phyloP scores from a whole-genome alignment of 1,140 invertebrate genomes.

The Dryas iulia region DNA sequence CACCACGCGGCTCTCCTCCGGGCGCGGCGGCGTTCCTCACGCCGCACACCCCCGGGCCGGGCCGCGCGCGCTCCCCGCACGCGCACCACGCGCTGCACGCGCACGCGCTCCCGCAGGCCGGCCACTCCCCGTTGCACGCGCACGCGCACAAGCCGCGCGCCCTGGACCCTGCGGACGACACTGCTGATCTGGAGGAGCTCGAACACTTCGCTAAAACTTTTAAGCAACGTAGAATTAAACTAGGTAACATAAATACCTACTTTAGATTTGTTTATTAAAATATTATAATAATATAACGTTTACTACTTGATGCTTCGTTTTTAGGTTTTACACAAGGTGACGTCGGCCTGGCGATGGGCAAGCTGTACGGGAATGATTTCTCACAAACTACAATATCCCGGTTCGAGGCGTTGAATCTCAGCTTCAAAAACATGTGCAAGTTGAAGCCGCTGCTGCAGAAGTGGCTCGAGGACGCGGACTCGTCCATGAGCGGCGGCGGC shows the following conservation, averaged over 20 bases:
- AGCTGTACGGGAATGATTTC: slow-evolving; percentile 99
- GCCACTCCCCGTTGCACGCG: slow-evolving; percentile 81
- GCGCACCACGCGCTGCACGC: slow-evolving; percentile 48
- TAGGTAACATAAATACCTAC: slow-evolving; percentile 66
- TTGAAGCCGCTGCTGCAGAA: slow-evolving; percentile 98
- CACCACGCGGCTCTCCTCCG: slow-evolving; percentile 80
- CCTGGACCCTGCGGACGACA: slow-evolving; percentile 92
- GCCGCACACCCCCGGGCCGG: slow-evolving; percentile 55
- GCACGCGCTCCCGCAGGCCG: slow-evolving; percentile 62
- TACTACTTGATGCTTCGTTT: not conserved
- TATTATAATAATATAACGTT: not conserved
- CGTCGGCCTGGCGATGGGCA: slow-evolving; percentile 98
- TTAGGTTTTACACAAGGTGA: slow-evolving; percentile 98
- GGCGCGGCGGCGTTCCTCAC: slow-evolving; percentile 71
- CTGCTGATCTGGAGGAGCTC: slow-evolving; percentile 96
- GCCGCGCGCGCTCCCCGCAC: slow-evolving; percentile 66
- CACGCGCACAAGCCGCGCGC: slow-evolving; percentile 81
- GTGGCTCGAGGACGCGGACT: slow-evolving; percentile 99
- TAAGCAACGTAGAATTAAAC: slow-evolving; percentile 96
- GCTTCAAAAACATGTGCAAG: slow-evolving; percentile 99
- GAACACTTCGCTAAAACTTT: slow-evolving; percentile 98
- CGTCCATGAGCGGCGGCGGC: slow-evolving; percentile 95
- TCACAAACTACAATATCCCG: slow-evolving; percentile 99
- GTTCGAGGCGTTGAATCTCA: slow-evolving; percentile 99
- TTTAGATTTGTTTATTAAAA: too few species aligned